phyloP scores from a whole-genome alignment of 2,797 vertebrate genomes.

The Hydrocynus forskahlii region DNA sequence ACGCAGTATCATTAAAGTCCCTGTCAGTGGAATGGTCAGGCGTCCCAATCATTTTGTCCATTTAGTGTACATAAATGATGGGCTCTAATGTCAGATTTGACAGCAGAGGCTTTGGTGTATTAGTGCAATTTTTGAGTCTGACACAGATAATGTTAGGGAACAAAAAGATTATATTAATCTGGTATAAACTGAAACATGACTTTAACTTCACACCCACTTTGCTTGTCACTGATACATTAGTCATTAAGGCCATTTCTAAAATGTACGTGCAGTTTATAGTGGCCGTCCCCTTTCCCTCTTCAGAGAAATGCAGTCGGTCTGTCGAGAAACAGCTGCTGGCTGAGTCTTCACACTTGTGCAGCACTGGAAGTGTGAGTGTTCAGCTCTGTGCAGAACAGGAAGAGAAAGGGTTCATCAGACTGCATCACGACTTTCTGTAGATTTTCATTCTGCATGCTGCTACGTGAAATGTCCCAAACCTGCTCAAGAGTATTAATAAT shows the following conservation, averaged over 20 bases:
- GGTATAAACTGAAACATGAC: background rate
- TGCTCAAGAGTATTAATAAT: background rate
- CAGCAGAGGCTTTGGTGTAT: background rate
- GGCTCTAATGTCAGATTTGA: no score
- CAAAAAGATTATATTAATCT: background rate
- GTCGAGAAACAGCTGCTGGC: slow-evolving; percentile 17
- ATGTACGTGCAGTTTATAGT: background rate
- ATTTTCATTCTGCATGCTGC: slow-evolving; percentile 26
- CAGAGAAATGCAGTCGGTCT: slow-evolving; percentile 22
- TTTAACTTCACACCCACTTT: background rate
- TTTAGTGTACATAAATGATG: no score
- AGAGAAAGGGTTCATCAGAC: slow-evolving; percentile 15
- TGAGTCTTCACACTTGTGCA: slow-evolving; percentile 43
- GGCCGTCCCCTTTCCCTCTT: background rate
- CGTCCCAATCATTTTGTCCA: no score
- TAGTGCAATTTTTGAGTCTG: background rate
- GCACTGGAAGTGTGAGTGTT: slow-evolving; percentile 11
- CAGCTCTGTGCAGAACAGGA: slow-evolving; percentile 25
- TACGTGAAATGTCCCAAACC: slow-evolving; percentile 33
- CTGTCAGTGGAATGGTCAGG: no score
- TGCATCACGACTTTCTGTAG: slow-evolving; percentile 21
- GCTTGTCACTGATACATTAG: no score
- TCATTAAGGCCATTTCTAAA: background rate
- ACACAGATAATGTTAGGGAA: no score
- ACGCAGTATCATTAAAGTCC: no score